Percentiles rank a stretch among this genome's conserved stretches.
Evolutionary conservation across 2,797 vertebrate species (phyloP).

Genomic region (Lepidocolaptes lacrymiger): DNA sequence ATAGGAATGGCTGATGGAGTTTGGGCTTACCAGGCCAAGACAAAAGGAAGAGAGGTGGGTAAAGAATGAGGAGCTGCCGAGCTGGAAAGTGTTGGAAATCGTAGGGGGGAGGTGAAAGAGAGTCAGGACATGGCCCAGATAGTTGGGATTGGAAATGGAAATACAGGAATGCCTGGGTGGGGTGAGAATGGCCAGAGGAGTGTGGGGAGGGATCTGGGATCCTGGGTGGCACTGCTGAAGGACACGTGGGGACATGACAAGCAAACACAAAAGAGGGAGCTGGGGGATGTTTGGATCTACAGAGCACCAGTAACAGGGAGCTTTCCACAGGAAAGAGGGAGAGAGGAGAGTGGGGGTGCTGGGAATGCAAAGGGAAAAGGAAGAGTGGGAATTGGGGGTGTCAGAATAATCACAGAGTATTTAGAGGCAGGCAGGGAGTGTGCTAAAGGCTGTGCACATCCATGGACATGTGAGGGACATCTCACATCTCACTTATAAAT

Average conservation of each 20-base stretch:
- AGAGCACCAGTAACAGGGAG: not conserved
- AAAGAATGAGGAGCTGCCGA: not conserved
- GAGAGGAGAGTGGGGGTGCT: not conserved
- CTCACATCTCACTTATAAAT: not conserved
- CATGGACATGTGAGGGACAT: not conserved
- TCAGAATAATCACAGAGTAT: not conserved
- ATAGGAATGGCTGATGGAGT: not conserved
- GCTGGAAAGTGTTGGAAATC: not conserved
- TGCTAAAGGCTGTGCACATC: fast-evolving
- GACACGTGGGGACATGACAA: not conserved
- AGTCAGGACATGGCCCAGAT: not conserved
- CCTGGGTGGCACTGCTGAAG: not conserved
- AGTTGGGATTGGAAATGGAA: not conserved
- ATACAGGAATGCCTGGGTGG: not conserved
- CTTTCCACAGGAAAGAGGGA: not conserved
- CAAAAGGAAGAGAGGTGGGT: not conserved
- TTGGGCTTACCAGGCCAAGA: not conserved
- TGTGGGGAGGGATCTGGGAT: not conserved
- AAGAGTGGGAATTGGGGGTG: not conserved
- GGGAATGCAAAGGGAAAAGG: not conserved
- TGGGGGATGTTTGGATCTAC: not conserved
- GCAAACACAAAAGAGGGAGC: not conserved
- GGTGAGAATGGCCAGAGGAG: not conserved
- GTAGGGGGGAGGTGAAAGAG: fast-evolving
- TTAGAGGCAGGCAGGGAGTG: not conserved